These are phyloP conservation scores for Siniperca obscura DNA, from an alignment of 2,797 vertebrate species.

Conservation along the genomic window DNA sequence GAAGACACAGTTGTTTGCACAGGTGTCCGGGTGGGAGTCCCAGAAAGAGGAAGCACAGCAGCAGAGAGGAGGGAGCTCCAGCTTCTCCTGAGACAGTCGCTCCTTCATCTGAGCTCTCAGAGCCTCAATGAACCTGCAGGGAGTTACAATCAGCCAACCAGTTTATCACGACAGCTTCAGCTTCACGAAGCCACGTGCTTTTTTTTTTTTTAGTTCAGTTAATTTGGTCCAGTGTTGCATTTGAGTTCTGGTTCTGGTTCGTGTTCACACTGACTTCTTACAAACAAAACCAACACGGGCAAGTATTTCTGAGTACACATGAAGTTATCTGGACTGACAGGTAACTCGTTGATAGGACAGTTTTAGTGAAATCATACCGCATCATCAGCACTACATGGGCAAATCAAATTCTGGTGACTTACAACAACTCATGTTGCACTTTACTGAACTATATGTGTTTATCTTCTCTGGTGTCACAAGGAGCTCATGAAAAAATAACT, in stretches of 20 bases:
- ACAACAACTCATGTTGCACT: no score
- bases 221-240: background rate
- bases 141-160: background rate
- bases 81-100: constrained; percentile 82
- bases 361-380: no score
- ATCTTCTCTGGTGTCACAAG: no score
- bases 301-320: background rate
- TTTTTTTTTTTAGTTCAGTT: background rate
- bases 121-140: constrained; percentile 69
- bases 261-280: background rate
- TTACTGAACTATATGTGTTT: no score
- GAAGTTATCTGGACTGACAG: background rate
- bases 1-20: constrained; percentile 96
- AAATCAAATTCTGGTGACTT: no score
- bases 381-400: no score
- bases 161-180: background rate
- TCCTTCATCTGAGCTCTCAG: constrained; percentile 80
- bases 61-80: constrained; percentile 90
- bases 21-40: constrained; percentile 94
- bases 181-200: background rate
- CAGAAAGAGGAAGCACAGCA: constrained; percentile 92
- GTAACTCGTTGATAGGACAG: no score
- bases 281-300: background rate
- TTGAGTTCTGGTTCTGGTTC: background rate
- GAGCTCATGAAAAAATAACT: background rate